phyloP scores from a whole-genome alignment of 2,113 vertebrate genomes.

The Ctenodactylus gundi region DNA sequence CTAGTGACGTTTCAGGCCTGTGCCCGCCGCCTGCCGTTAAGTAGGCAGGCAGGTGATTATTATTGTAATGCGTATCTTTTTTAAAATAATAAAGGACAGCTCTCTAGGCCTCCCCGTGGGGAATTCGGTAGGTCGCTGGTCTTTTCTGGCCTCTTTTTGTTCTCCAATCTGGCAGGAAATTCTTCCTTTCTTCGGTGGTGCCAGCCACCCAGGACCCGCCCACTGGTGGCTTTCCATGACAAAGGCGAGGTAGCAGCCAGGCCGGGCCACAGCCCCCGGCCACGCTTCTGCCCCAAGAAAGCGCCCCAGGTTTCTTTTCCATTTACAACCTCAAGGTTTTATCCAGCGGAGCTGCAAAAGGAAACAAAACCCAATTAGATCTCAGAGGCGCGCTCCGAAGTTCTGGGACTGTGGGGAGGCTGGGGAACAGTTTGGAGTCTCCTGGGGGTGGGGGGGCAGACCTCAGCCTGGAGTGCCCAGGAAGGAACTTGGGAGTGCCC shows the following conservation, averaged over 20 bases:
- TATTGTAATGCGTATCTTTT: slow-evolving; percentile 48
- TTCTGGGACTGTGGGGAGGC: not conserved
- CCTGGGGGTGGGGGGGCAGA: not conserved
- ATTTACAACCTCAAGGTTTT: not conserved
- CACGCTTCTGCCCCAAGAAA: not conserved
- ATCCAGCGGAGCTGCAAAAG: not conserved
- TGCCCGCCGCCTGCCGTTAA: not conserved
- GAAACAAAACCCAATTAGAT: not conserved
- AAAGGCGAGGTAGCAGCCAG: slow-evolving; percentile 12
- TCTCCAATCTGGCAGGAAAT: slow-evolving; percentile 56
- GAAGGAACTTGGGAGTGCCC: not conserved
- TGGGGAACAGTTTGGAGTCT: not conserved
- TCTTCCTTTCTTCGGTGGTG: not conserved
- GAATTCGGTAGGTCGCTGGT: slow-evolving; percentile 29
- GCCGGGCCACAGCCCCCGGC: not conserved
- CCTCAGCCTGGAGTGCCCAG: not conserved
- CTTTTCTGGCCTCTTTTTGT: slow-evolving; percentile 46
- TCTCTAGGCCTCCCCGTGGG: not conserved
- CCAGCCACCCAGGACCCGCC: not conserved
- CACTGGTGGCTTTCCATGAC: slow-evolving; percentile 62
- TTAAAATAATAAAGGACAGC: slow-evolving; percentile 50
- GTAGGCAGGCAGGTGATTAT: not conserved
- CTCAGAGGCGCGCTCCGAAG: not conserved
- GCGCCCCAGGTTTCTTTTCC: not conserved
- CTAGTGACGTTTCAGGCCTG: not conserved